Conservation (phyloP, 2,888 invertebrate species). For the Monopis laevigella region DNA sequence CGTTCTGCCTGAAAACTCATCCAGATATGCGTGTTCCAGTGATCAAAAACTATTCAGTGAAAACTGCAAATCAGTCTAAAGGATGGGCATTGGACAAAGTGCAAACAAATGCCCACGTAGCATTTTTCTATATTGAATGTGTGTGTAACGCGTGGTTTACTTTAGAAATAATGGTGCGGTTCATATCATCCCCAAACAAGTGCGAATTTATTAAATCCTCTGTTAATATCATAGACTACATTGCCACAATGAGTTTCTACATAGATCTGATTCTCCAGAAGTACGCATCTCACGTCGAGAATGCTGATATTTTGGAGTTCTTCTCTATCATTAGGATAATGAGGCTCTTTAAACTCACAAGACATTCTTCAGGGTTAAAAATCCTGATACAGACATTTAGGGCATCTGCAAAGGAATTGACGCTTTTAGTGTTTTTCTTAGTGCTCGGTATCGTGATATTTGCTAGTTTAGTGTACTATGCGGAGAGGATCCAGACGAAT, state of each 20-base stretch:
- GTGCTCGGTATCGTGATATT: slow-evolving; percentile 98
- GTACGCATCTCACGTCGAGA: slow-evolving; percentile 91
- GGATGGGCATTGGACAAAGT: slow-evolving; percentile 89
- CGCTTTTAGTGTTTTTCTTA: slow-evolving; percentile 95
- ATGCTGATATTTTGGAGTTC: slow-evolving; percentile 96
- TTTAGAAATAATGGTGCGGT: slow-evolving; percentile 91
- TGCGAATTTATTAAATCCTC: slow-evolving; percentile 95
- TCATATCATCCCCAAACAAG: slow-evolving; percentile 93
- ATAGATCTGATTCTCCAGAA: slow-evolving; percentile 90
- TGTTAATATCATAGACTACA: slow-evolving; percentile 99
- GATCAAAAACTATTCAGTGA: slow-evolving; percentile 82
- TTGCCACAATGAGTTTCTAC: slow-evolving; percentile 98
- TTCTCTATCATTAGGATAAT: slow-evolving; percentile 98
- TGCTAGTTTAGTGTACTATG: slow-evolving; percentile 97
- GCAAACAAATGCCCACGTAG: slow-evolving; percentile 95
- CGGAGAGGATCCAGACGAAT: slow-evolving; percentile 94
- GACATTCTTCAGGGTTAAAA: slow-evolving; percentile 97
- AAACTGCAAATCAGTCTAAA: slow-evolving; percentile 76
- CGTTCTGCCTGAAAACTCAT: slow-evolving; percentile 99
- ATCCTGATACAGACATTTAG: slow-evolving; percentile 98
- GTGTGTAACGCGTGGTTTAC: slow-evolving; percentile 99
- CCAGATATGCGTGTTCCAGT: slow-evolving; percentile 97
- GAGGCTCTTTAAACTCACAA: slow-evolving; percentile 95
- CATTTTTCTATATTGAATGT: slow-evolving; percentile 98
- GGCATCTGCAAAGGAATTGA: slow-evolving; percentile 96